Percentiles rank a stretch among this genome's conserved stretches.
phyloP scores from a whole-genome alignment of 2,888 invertebrate species.

The Eristalis intricaria region DNA sequence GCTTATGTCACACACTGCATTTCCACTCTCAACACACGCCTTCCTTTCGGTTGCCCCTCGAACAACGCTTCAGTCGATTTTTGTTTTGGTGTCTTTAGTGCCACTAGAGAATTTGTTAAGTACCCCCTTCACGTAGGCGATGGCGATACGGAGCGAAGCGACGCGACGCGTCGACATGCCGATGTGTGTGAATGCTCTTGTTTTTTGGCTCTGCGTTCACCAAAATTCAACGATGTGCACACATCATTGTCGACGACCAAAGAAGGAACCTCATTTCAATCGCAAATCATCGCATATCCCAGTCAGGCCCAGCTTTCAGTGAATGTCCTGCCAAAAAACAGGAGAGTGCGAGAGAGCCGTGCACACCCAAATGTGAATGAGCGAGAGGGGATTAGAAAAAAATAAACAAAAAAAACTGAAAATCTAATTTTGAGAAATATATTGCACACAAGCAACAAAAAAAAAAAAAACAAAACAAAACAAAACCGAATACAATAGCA shows the following conservation, averaged over 20 bases:
- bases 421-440: conserved; percentile 70
- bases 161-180: not conserved
- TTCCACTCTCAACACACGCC: conserved; percentile 5
- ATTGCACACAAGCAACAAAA: conserved; percentile 51
- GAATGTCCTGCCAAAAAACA: conserved; percentile 45
- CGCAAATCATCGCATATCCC: conserved; percentile 42
- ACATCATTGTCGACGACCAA: conserved; percentile 1
- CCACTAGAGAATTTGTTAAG: conserved; percentile 70
- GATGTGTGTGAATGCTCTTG: conserved; percentile 14
- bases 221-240: not conserved
- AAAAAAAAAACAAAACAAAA: not conserved
- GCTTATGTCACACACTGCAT: conserved; percentile 70
- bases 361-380: conserved; percentile 10
- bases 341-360: not conserved
- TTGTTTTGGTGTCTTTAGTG: conserved; percentile 71
- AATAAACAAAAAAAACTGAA: not conserved
- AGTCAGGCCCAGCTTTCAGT: not conserved
- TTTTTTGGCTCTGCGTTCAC: not conserved
- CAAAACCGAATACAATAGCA: not conserved
- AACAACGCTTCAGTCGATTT: conserved; percentile 31
- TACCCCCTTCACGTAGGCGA: conserved; percentile 45
- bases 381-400: not conserved
- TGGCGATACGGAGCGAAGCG: not conserved
- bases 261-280: conserved; percentile 22
- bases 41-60: not conserved